Conservation (phyloP, 2,888 invertebrate species). For the Ormyrus rosae region DNA sequence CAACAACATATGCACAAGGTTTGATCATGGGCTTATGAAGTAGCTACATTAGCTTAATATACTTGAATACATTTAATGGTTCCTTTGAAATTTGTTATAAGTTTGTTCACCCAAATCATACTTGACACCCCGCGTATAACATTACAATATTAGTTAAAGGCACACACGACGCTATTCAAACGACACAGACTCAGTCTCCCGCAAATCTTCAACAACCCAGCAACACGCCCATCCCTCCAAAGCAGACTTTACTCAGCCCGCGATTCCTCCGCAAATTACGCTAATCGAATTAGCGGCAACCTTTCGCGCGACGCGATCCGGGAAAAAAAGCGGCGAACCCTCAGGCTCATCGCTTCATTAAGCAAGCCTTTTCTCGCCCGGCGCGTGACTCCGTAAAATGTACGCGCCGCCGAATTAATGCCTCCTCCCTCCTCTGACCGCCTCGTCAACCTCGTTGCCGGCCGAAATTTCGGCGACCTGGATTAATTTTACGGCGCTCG, state of each 20-base stretch:
- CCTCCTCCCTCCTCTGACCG: background rate
- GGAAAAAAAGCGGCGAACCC: background rate
- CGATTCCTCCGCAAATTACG: constrained; percentile 12
- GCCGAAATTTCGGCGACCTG: background rate
- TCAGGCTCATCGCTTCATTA: constrained; percentile 2
- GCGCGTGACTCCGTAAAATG: background rate
- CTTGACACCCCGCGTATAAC: too few species aligned
- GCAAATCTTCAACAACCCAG: too few species aligned
- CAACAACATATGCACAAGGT: too few species aligned
- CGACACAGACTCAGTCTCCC: too few species aligned
- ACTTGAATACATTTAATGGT: too few species aligned
- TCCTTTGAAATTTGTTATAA: too few species aligned
- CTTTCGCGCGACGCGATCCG: background rate
- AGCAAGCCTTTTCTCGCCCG: background rate
- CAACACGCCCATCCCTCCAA: too few species aligned
- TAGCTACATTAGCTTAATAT: too few species aligned
- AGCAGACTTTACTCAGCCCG: background rate
- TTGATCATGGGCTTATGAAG: too few species aligned
- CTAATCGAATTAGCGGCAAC: constrained; percentile 29
- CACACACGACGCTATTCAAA: too few species aligned
- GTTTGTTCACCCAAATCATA: too few species aligned
- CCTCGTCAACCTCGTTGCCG: background rate
- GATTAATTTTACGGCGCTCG: constrained; percentile 30
- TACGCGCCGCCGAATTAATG: background rate
- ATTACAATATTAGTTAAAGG: too few species aligned